Percentiles rank a stretch among this genome's conserved stretches.
phyloP scores from a whole-genome alignment of 2,888 invertebrate species.

The Drosophila pullipes region DNA sequence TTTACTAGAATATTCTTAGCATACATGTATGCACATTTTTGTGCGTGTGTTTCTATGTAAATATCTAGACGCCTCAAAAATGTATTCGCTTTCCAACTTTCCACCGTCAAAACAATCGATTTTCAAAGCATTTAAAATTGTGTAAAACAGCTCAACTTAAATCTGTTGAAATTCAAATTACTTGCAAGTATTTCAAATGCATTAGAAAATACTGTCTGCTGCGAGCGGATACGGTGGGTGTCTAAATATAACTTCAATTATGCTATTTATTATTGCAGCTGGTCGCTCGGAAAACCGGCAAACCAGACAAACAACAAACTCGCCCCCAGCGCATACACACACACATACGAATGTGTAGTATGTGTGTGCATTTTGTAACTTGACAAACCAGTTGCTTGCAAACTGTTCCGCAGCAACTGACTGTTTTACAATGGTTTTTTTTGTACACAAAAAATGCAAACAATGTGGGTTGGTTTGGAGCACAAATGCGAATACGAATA shows the following conservation, averaged over 20 bases:
- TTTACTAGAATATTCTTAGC: slow-evolving; percentile 45
- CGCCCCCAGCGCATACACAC: slow-evolving; percentile 21
- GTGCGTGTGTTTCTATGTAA: neutral
- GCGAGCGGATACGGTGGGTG: slow-evolving; percentile 67
- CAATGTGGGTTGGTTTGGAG: slow-evolving; percentile 36
- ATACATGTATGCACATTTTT: neutral
- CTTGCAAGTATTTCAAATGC: slow-evolving; percentile 14
- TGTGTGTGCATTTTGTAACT: slow-evolving; percentile 13
- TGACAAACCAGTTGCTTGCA: slow-evolving; percentile 50
- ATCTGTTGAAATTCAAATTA: slow-evolving; percentile 16
- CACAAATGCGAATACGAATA: slow-evolving; percentile 5
- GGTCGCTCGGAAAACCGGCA: slow-evolving; percentile 53
- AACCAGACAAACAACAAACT: slow-evolving; percentile 69
- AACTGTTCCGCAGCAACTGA: slow-evolving; percentile 44
- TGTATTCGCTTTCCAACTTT: neutral
- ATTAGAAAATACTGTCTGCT: slow-evolving; percentile 10
- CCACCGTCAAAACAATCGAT: neutral
- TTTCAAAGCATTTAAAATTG: neutral
- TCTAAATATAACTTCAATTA: slow-evolving; percentile 75
- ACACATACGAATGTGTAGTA: slow-evolving; percentile 9
- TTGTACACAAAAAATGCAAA: slow-evolving; percentile 55
- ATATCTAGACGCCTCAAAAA: neutral
- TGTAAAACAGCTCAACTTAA: neutral
- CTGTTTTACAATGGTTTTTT: slow-evolving; percentile 33
- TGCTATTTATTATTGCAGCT: slow-evolving; percentile 74